A percentile compares a stretch with the other conserved stretches of the same genome.
Conservation (phyloP, 2,797 vertebrate species). For the Varecia variegata region DNA sequence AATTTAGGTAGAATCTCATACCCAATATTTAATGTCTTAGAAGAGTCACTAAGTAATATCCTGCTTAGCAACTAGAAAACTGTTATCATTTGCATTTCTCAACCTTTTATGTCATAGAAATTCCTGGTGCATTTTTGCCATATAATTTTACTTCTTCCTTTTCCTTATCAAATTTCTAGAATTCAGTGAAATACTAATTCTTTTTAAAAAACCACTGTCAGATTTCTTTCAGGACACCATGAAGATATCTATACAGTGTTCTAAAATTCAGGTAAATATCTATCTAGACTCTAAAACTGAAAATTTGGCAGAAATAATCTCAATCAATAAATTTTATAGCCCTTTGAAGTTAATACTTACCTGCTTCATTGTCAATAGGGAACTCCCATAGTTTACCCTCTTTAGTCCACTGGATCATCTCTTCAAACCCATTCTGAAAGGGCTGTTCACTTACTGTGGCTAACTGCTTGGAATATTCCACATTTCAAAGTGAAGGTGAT, state of each 20-base stretch:
- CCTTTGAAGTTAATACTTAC: constrained; percentile 77
- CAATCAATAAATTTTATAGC: neutral
- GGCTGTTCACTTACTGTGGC: constrained; percentile 80
- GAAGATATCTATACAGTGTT: neutral
- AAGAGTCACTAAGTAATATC: neutral
- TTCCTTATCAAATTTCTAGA: neutral
- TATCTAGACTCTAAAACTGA: neutral
- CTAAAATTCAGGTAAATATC: neutral
- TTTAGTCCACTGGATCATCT: constrained; percentile 97
- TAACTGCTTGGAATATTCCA: constrained; percentile 90
- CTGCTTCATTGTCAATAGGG: constrained; percentile 94
- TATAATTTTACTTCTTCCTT: neutral
- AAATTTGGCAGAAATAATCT: neutral
- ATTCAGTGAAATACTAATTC: constrained; percentile 8
- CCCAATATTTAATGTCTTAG: neutral
- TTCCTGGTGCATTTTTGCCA: neutral
- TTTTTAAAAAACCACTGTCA: neutral
- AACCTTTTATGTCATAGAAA: neutral
- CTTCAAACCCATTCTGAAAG: constrained; percentile 92
- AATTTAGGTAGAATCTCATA: neutral
- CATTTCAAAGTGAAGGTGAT: constrained; percentile 93
- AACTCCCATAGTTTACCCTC: constrained; percentile 95
- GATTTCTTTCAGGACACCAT: constrained; percentile 5
- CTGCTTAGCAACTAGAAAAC: neutral
- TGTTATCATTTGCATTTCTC: neutral